These are phyloP conservation scores for Pristiophorus japonicus DNA, from an alignment of 2,113 vertebrate species.

Conservation along the genomic window DNA sequence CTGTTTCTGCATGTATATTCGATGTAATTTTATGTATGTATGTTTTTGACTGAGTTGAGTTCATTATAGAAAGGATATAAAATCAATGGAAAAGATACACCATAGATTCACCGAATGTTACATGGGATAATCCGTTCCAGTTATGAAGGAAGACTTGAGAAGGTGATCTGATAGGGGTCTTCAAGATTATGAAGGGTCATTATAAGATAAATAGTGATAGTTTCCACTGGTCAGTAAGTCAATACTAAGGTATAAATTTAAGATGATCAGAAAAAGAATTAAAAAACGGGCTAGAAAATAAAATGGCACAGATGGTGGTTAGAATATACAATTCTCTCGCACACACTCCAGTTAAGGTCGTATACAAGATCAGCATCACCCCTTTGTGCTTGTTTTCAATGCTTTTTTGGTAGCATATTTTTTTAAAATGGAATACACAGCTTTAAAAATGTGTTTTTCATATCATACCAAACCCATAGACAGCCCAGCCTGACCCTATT, in stretches of 20 bases:
- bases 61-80: neutral
- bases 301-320: neutral
- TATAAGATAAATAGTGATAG: neutral
- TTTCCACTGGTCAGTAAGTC: neutral
- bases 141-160: neutral
- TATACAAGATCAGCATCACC: too few species aligned
- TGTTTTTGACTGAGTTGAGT: neutral
- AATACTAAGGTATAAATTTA: neutral
- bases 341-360: neutral
- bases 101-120: neutral
- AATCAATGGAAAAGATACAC: neutral
- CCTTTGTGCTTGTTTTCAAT: neutral
- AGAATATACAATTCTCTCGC: neutral
- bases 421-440: neutral
- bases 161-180: neutral
- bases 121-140: neutral
- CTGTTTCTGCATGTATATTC: neutral
- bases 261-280: neutral
- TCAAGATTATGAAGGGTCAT: neutral
- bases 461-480: constrained; percentile 47
- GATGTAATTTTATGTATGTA: neutral
- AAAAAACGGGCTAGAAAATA: neutral
- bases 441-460: neutral
- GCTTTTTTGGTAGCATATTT: neutral
- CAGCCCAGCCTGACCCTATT: constrained; percentile 47